These are phyloP conservation scores for Drosophila helvetica DNA, from an alignment of 2,888 invertebrate species.

Conservation along the genomic window DNA sequence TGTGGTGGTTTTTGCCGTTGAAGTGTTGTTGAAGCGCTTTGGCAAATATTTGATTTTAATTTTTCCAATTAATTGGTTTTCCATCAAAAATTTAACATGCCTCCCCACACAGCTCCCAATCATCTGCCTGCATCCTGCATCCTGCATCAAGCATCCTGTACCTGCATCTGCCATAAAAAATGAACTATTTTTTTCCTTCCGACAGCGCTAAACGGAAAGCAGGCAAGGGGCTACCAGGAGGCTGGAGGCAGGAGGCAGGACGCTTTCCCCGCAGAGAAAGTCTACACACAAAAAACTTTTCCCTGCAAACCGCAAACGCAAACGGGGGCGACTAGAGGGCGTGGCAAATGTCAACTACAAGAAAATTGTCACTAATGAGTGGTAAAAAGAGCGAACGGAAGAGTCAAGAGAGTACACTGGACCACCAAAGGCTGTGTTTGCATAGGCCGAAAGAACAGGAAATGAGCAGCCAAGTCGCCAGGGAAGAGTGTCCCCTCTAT, in stretches of 20 bases:
- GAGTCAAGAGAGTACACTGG: slow-evolving; percentile 36
- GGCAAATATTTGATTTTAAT: slow-evolving; percentile 77
- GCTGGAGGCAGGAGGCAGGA: slow-evolving; percentile 11
- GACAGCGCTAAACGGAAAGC: slow-evolving; percentile 32
- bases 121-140: slow-evolving; percentile 1
- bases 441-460: slow-evolving; percentile 52
- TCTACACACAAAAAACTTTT: slow-evolving; percentile 60
- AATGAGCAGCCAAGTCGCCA: slow-evolving; percentile 19
- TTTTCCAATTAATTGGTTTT: slow-evolving; percentile 78
- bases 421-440: slow-evolving; percentile 58
- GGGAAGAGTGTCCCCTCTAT: slow-evolving; percentile 14
- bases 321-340: neutral
- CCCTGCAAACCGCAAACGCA: slow-evolving; percentile 42
- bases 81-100: slow-evolving; percentile 73
- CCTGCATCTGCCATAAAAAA: slow-evolving; percentile 28
- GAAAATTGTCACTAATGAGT: slow-evolving; percentile 80
- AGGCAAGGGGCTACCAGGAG: neutral
- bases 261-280: too few species aligned
- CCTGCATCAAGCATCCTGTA: slow-evolving; percentile 4
- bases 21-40: slow-evolving; percentile 76
- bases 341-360: slow-evolving; percentile 77
- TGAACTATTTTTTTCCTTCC: slow-evolving; percentile 14
- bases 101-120: slow-evolving; percentile 35
- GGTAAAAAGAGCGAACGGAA: slow-evolving; percentile 68
- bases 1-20: slow-evolving; percentile 27